Evolutionary conservation across 2,888 invertebrate genomes (phyloP), one percentile per base, ranked within the genome.

Genomic region (Drosophila sordidula): DNA sequence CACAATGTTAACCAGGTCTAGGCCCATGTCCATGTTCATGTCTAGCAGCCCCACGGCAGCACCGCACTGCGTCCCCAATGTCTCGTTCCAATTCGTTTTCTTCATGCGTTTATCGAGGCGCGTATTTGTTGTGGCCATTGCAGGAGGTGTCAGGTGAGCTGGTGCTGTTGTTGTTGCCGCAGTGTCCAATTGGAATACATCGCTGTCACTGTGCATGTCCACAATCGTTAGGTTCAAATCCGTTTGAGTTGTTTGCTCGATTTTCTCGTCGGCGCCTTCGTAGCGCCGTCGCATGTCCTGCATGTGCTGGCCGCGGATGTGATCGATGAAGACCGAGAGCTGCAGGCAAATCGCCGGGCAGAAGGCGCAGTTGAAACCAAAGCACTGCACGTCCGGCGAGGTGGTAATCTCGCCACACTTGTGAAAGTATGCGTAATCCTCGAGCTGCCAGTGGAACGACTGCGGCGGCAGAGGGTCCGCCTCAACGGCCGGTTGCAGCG

Each of bases 331-430:
- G 12, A 89, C 76, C 18, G 91, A 87, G 8, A 87, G 72, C 68
- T 90, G 85, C 58, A 91, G 65, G 50, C 90, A 91, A 77, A 90
- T 89, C 3, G 89, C 89, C 55, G 87, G 74, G 39, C 90, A 90
- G 56, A 90, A 90, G 56, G 79, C 72, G 54, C 90, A 90, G 71
- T 90, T 90, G 49, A 90, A 87, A 42, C 90, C 91, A 50, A 90
- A 89, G 39, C 80, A 80, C 72, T 89, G 85, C 11, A 83, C 78
- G 70, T 91, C 90, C 42, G 90, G 90, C 9, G 91, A 91, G 18
- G 83, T 81, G 14, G 90, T 91, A 22, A 90, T 89, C 78, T 89
- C 89, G n/a, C 90, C 90, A 59, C 90, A 90, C 58, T 90, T 90
- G 29, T 80, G 81, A 67, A 91, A 90, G 49, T 81, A 83, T 9